Base-by-base conservation (phyloP, 1,140 invertebrate genomes). In the Caenorhabditis tropicalis region DNA sequence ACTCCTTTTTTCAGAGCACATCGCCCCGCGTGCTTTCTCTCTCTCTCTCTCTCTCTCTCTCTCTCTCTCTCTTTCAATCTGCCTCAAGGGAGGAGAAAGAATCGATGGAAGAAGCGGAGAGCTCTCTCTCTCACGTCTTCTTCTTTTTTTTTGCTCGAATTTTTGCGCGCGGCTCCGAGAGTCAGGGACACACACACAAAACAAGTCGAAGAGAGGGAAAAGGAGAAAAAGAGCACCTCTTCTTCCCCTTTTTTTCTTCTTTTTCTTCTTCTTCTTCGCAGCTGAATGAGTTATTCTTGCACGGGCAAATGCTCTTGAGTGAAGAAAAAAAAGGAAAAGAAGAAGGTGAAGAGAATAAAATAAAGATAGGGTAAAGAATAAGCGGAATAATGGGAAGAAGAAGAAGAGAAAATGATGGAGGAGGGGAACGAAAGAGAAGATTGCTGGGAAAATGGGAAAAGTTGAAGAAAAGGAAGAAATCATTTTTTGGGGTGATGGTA, bases 251-350 rank as follows among this genome's bases (percentile, higher is more conserved):
- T 56, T 24, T 19, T 16, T 36, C 7, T 65, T 65, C n/a, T 65
- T n/a, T 10, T 56, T 24, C 24, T 16, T 36, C 7, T 65, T 12
- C 16, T 19, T 65, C 16, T 19, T 12, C 58, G 16, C 58, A 16
- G 2, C 6, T 36, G 58, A 65, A 65, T 33, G 31, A 65, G 58
- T 65, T 65, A 65, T 65, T 65, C 58, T 65, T 65, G 58, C 58
- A 65, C 58, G 58, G 58, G 31, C 58, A 65, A 65, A 36, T 36
- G 33, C 58, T 36, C 53, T 56, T 27, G 21, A 56, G 53, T n/a
- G n/a, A 51, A 51, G n/a, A 19, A 51, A 51, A n/a, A 51, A 51
- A 19, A 51, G n/a, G 19, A 19, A 51, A 19, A 51, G 48, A 51
- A 51, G 48, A 51, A 19, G 48, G n/a, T 19, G 48, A 51, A 51